Conservation (phyloP, 2,113 vertebrate genomes). For the Crotalus helleri region DNA sequence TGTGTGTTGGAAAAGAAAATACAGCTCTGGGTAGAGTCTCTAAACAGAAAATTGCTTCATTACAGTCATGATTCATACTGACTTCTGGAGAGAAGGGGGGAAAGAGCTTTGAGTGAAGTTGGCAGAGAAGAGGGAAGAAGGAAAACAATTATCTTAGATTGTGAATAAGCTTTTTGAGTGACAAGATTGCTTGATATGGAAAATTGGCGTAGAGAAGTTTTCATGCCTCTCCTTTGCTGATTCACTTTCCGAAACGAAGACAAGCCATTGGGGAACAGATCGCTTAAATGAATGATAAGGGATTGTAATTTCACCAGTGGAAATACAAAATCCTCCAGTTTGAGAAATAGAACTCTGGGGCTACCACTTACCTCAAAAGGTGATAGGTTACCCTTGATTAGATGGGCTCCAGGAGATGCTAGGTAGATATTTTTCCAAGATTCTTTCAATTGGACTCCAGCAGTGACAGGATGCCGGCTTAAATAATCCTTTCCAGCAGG, state of each 20-base stretch:
- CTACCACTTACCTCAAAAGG: not conserved
- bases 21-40: conserved; percentile 33
- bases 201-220: conserved; percentile 23
- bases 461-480: not conserved
- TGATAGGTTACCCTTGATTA: not conserved
- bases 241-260: accelerated
- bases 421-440: not conserved
- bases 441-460: not conserved
- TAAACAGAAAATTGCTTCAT: conserved; percentile 49
- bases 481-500: not conserved
- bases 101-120: conserved; percentile 36
- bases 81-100: conserved; percentile 18
- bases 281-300: not conserved
- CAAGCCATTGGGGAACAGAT: not conserved
- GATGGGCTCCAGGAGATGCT: not conserved
- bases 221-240: conserved; percentile 10
- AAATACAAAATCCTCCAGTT: not conserved
- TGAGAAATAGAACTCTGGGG: not conserved
- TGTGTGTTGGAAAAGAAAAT: conserved; percentile 31
- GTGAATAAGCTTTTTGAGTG: conserved; percentile 46
- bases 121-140: conserved; percentile 24
- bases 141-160: conserved; percentile 40
- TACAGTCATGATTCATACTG: conserved; percentile 46
- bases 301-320: not conserved
- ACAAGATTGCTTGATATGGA: conserved; percentile 33